Percentiles rank a stretch among this genome's conserved stretches.
These are phyloP conservation scores for Busseola fusca DNA, from an alignment of 2,888 invertebrate species.

Conservation along the genomic window DNA sequence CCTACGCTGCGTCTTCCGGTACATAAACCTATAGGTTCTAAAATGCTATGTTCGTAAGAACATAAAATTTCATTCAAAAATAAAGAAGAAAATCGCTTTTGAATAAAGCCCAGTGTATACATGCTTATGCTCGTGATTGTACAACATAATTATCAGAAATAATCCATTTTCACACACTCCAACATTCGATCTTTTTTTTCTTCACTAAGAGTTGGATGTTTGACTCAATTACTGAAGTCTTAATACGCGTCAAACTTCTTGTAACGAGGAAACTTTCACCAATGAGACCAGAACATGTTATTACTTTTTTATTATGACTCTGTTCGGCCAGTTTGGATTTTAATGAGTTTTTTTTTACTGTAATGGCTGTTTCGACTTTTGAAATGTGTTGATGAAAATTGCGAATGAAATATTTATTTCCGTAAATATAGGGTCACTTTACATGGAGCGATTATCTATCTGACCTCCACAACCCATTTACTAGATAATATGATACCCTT, in stretches of 20 bases:
- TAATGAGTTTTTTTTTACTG: slow-evolving; percentile 54
- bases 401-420: neutral
- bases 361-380: slow-evolving; percentile 39
- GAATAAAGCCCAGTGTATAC: no score
- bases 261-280: slow-evolving; percentile 72
- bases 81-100: no score
- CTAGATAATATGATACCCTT: no score
- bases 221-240: slow-evolving; percentile 67
- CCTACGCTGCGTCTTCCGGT: no score
- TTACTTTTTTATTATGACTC: slow-evolving; percentile 59
- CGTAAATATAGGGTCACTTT: no score
- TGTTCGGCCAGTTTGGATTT: slow-evolving; percentile 49
- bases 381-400: slow-evolving; percentile 5
- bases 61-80: no score
- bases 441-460: no score
- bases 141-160: neutral
- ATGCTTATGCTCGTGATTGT: no score
- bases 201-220: slow-evolving; percentile 59
- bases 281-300: slow-evolving; percentile 60
- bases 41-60: no score
- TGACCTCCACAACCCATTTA: no score
- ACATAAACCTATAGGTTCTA: no score
- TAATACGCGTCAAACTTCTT: slow-evolving; percentile 65
- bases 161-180: slow-evolving; percentile 8
- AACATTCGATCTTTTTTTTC: slow-evolving; percentile 49